Base-by-base conservation (phyloP, 2,888 invertebrate species). In the Hemaris fuciformis region DNA sequence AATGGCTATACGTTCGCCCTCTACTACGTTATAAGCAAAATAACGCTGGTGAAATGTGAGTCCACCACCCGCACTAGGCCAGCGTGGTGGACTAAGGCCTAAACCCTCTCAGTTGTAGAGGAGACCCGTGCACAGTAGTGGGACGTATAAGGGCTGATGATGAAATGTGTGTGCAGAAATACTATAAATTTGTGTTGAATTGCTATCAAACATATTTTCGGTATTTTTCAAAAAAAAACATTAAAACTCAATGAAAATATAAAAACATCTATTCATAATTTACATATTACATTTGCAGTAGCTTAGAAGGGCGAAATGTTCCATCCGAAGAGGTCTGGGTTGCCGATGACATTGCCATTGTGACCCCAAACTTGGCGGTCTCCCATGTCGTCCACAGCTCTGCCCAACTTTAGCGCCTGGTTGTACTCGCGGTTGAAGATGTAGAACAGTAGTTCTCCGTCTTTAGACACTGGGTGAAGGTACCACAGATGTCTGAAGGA, bases 361-460 rank as follows among this genome's bases (percentile, higher is more conserved):
- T 65, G 63, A 0, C 65, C 61, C 60, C 60, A 67, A 8, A 65
- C 43, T 10, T 42, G 46, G 2, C 64, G 45, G 41, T 67, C 67
- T 2, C 63, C 53, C 1, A n/a, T 7, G 0, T 8, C 13, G 43
- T 67, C 67, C 0, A 18, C 34, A 6, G 20, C n/a, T 18, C 46
- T 43, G 2, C 59, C 63, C 7, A 67, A 45, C 53, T 67, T 67
- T 38, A 67, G 23, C 2, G 42, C 59, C 8, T 64, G 67, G 7
- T 31, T 48, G 60, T 61, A 65, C 57, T 65, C 60, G 2, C 63
- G 57, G 41, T 68, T 68, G n/a, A 59, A 41, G 53, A 68, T 62
- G n/a, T 41, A 61, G 56, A 68, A 68, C 10, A 59, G 43, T 2
- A 60, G 5, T 6, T 61, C 25, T 0, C 34, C 58, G n/a, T 61